These are phyloP conservation scores for Trinorchestia longiramus DNA, from an alignment of 1,140 invertebrate species.

Conservation along the genomic window DNA sequence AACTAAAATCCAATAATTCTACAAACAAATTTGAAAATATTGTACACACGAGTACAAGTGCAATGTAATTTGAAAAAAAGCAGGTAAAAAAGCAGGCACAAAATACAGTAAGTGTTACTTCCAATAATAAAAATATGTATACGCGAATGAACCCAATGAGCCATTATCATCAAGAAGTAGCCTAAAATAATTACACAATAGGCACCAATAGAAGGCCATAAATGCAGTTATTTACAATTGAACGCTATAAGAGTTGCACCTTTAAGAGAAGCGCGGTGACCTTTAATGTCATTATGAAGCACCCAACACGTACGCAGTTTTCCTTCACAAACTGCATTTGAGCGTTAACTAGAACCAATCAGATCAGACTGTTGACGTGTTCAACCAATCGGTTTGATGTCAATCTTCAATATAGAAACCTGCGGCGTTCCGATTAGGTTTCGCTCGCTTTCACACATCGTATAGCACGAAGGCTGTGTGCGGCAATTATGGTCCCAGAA, in stretches of 20 bases:
- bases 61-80: background rate
- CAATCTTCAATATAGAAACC: background rate
- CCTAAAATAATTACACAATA: slow-evolving; percentile 35
- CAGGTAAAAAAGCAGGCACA: background rate
- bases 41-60: background rate
- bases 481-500: background rate
- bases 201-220: slow-evolving; percentile 45
- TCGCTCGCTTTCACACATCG: background rate
- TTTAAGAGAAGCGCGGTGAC: background rate
- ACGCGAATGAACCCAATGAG: slow-evolving; percentile 19
- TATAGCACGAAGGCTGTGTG: background rate
- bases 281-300: background rate
- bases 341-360: background rate
- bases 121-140: background rate
- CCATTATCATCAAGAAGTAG: background rate
- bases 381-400: background rate
- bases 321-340: background rate
- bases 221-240: slow-evolving; percentile 40
- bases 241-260: slow-evolving; percentile 4
- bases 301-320: background rate
- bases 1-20: background rate
- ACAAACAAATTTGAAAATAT: background rate
- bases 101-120: background rate
- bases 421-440: background rate
- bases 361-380: background rate